These are phyloP conservation scores for Diadema setosum DNA, from an alignment of 35 echinoderm and acorn worm genomes.

Conservation along the genomic window DNA sequence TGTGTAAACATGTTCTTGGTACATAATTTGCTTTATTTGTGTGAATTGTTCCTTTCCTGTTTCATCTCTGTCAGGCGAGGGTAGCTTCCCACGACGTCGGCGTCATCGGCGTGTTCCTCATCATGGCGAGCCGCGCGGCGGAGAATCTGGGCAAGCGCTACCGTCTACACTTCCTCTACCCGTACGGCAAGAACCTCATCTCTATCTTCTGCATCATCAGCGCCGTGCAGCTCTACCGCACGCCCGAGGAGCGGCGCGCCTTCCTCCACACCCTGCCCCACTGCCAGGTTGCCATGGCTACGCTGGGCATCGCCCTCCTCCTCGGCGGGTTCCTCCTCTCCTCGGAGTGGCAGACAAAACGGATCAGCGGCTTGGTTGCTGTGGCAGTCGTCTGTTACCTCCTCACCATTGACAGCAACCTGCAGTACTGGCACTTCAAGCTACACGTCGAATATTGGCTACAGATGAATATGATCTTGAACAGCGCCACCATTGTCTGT, in stretches of 20 bases:
- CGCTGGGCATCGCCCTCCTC: constrained; percentile 5
- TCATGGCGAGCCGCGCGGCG: constrained; percentile 55
- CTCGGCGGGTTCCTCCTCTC: constrained; percentile 44
- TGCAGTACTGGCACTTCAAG: constrained; percentile 56
- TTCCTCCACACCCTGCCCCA: constrained; percentile 18
- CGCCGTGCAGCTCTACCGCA: constrained; percentile 46
- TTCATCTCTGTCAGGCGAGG: constrained; percentile 38
- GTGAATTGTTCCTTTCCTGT: too few relatives aligned
- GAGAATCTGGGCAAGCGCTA: constrained; percentile 55
- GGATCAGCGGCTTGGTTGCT: neutral
- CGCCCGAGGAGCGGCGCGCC: constrained; percentile 50
- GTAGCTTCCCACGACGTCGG: constrained; percentile 63
- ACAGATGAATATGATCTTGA: constrained; percentile 38
- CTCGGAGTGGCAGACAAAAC: constrained; percentile 33
- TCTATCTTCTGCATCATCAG: constrained; percentile 46
- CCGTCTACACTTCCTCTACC: constrained; percentile 48
- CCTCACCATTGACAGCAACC: constrained; percentile 30
- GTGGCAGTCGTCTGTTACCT: constrained; percentile 9
- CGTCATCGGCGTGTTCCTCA: constrained; percentile 63
- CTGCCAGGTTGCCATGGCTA: neutral
- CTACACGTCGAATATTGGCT: constrained; percentile 59
- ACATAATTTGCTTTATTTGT: too few relatives aligned
- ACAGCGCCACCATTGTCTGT: neutral
- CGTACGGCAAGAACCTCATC: constrained; percentile 37
- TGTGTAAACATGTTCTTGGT: too few relatives aligned